Base-by-base conservation (phyloP, 2,113 vertebrate genomes). In the Dromaius novaehollandiae region DNA sequence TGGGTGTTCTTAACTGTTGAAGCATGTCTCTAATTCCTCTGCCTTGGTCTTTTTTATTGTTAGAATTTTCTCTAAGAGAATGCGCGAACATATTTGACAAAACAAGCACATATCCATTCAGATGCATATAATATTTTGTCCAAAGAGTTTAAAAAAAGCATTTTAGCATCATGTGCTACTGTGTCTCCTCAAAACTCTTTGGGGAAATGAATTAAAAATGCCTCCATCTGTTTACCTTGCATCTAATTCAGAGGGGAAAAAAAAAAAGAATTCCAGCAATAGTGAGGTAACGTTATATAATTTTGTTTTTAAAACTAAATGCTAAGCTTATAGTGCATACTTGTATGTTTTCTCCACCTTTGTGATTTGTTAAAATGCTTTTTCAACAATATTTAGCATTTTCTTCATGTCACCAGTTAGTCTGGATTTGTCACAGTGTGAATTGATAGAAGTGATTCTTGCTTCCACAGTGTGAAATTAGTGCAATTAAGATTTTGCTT, bases 151-250 rank as follows among this genome's bases (percentile, higher is more conserved):
- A 51, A 16, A 70, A 88, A 80, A 84, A 65, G 6, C 42, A 50
- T 64, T 88, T 71, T 89, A 88, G 65, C 61, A 60, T 95, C 71
- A 48, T 36, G 26, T 93, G 40, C 68, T 94, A n/a, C 76, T 89
- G 21, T 83, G 55, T 8, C 36, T 91, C 71, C 89, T 96, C 74
- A 94, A 42, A 96, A 55, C 28, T 91, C 87, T 69, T 88, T 58
- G 66, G 94, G 88, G 90, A 98, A 95, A 91, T 94, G 64, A 96
- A 96, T 97, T 97, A 82, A 90, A 97, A 97, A 66, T 78, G 38
- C 78, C 96, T 61, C 96, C 92, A 94, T 97, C 87, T 97, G 92
- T 95, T 97, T 97, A 87, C 86, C 64, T 97, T 81, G 48, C 55
- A 64, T 94, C 88, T 86, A 86, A 73, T 93, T 32, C 19, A 0